phyloP scores from a whole-genome alignment of 1,140 invertebrate species.

The Globodera ellingtonae region DNA sequence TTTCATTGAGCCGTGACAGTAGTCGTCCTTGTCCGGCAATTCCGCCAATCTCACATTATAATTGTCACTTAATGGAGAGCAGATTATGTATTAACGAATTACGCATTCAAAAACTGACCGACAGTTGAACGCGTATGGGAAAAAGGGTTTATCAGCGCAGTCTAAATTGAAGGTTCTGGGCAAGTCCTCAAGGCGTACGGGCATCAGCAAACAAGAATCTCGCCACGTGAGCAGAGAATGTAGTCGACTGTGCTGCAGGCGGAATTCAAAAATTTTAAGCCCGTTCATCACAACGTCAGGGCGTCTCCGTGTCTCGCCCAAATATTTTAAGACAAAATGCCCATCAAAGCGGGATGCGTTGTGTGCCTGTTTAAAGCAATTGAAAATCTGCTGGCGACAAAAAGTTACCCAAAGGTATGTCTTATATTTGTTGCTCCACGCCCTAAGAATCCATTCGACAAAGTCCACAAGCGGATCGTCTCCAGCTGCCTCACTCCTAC shows the following conservation, averaged over 20 bases:
- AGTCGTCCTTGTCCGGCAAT: not conserved
- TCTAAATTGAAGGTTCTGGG: not conserved
- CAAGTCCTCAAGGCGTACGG: not conserved
- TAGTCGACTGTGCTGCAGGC: not conserved
- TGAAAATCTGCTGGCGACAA: too few relatives aligned
- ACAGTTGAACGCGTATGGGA: not conserved
- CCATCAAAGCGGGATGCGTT: not conserved
- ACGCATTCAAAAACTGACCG: too few relatives aligned
- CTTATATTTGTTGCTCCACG: not conserved
- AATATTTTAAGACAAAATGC: not conserved
- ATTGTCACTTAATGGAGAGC: not conserved
- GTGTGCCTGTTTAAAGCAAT: not conserved
- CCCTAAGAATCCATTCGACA: not conserved
- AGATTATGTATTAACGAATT: too few relatives aligned
- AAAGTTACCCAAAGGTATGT: not conserved
- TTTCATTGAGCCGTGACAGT: conserved; percentile 7
- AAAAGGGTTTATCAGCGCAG: not conserved
- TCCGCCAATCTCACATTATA: too few relatives aligned
- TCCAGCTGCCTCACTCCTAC: not conserved
- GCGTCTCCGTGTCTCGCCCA: not conserved
- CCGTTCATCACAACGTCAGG: not conserved
- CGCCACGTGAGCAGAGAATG: not conserved
- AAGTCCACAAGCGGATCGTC: not conserved
- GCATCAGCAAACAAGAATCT: not conserved
- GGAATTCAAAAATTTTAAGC: conserved; percentile 4